A percentile compares a stretch with the other conserved stretches of the same genome.
Conservation (phyloP, 2,113 vertebrate genomes). For the Syrrhaptes paradoxus region DNA sequence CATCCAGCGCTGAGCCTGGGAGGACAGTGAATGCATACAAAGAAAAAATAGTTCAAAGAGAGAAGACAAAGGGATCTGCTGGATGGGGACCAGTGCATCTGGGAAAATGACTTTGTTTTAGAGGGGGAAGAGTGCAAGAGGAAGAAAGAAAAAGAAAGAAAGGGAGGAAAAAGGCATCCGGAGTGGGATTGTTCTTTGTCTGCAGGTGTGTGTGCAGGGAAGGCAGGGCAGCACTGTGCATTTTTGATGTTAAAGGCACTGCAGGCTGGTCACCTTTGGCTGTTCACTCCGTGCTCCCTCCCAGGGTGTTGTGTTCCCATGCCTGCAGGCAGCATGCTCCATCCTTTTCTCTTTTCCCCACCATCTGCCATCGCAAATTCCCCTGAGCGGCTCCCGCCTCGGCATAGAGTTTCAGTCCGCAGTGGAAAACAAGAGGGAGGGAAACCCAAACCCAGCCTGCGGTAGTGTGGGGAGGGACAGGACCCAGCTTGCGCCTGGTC, state of each 20-base stretch:
- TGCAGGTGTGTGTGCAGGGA: not conserved
- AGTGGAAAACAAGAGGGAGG: constrained; percentile 2
- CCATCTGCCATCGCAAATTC: constrained; percentile 69
- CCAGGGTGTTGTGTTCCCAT: constrained; percentile 5
- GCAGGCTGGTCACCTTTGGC: constrained; percentile 4
- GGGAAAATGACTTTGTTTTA: constrained; percentile 31
- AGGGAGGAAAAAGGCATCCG: not conserved
- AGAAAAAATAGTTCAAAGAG: constrained; percentile 37
- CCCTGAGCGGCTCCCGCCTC: not conserved
- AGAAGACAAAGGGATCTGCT: constrained; percentile 36
- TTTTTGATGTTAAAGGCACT: not conserved
- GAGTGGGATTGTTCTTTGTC: not conserved
- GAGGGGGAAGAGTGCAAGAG: not conserved
- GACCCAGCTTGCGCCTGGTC: not conserved
- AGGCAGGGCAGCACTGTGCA: not conserved
- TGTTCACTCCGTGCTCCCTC: not conserved
- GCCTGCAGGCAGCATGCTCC: constrained; percentile 15
- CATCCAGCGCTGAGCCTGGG: constrained; percentile 7
- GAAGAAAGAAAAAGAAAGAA: not conserved
- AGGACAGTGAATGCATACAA: not conserved
- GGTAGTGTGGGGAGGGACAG: not conserved
- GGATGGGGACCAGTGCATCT: constrained; percentile 38
- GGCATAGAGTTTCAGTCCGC: constrained; percentile 34
- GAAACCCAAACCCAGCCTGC: constrained; percentile 39
- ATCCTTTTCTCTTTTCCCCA: constrained; percentile 21